phyloP scores from a whole-genome alignment of 2,888 invertebrate species.

The Andrena fulva region DNA sequence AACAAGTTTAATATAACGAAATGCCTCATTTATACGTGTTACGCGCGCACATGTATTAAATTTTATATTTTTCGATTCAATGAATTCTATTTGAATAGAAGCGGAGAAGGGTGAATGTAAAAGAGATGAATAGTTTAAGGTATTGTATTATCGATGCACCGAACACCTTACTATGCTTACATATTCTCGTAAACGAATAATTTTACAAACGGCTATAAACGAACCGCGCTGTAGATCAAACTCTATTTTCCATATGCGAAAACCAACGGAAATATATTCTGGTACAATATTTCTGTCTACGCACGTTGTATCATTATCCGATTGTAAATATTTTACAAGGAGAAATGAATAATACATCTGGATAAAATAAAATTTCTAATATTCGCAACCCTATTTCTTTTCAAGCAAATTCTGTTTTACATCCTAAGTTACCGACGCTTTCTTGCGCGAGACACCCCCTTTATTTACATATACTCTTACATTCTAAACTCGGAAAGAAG shows the following conservation, averaged over 20 bases:
- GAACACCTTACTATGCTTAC: conserved; percentile 28
- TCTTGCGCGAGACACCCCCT: too few species aligned
- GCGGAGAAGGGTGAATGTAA: conserved; percentile 1
- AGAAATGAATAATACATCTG: conserved; percentile 56
- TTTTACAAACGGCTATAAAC: conserved; percentile 46
- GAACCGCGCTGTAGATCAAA: conserved; percentile 36
- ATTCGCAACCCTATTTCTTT: neutral
- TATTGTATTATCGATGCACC: conserved; percentile 21
- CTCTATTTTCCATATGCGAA: conserved; percentile 66
- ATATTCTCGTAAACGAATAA: conserved; percentile 18
- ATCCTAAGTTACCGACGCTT: too few species aligned
- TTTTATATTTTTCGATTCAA: conserved; percentile 21
- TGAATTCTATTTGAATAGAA: conserved; percentile 12
- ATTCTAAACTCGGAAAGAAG: neutral
- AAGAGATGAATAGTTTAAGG: conserved; percentile 15
- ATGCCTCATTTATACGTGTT: conserved; percentile 9
- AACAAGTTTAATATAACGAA: conserved; percentile 1
- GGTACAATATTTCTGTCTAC: conserved; percentile 47
- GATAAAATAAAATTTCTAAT: conserved; percentile 57
- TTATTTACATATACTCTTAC: neutral
- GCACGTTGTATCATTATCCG: conserved; percentile 25
- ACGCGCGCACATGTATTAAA: conserved; percentile 16
- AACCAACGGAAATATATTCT: conserved; percentile 57
- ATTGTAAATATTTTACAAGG: conserved; percentile 58
- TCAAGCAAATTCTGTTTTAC: neutral